Percentiles rank a stretch among this genome's conserved stretches.
Conservation (phyloP, 2,113 vertebrate genomes). For the Nyctereutes procyonoides region DNA sequence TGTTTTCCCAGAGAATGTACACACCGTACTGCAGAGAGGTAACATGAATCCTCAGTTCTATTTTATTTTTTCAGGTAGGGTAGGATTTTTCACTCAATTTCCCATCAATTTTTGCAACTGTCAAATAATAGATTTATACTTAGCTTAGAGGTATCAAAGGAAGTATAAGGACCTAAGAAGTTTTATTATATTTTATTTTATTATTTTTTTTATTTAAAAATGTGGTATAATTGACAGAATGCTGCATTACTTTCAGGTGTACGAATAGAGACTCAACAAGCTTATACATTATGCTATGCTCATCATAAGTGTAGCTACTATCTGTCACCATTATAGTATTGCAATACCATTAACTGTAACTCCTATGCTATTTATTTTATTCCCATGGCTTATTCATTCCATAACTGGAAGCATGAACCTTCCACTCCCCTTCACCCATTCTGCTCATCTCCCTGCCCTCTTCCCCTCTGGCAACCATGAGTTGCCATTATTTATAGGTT, state of each 20-base stretch:
- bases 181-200: background rate
- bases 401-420: background rate
- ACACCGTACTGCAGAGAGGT: background rate
- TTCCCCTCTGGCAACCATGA: background rate
- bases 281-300: background rate
- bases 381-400: background rate
- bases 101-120: background rate
- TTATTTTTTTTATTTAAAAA: background rate
- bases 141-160: background rate
- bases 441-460: background rate
- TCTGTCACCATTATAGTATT: background rate
- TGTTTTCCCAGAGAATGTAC: background rate
- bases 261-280: background rate
- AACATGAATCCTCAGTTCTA: background rate
- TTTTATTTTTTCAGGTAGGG: background rate
- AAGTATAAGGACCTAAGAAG: background rate
- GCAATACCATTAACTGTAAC: background rate
- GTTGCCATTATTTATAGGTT: background rate
- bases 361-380: background rate
- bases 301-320: background rate
- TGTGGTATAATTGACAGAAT: background rate
- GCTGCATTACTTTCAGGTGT: background rate
- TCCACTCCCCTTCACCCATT: background rate
- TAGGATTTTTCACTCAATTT: background rate
- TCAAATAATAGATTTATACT: slow-evolving; percentile 35